Conservation (phyloP, 2,888 invertebrate species). For the Podotricha telesiphe region DNA sequence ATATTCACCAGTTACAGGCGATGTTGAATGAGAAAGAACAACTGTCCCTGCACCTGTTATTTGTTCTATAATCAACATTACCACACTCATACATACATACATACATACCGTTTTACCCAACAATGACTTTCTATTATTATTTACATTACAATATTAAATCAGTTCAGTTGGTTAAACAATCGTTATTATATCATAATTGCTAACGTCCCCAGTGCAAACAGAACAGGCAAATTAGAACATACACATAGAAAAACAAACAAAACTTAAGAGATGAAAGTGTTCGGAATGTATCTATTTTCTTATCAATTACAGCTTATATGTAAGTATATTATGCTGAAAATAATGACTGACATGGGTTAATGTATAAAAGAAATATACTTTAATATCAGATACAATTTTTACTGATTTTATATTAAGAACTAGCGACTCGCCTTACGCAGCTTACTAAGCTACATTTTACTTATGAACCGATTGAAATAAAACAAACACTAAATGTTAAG, state of each 20-base stretch:
- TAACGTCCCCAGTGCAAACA: neutral
- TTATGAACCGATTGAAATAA: too few relatives aligned
- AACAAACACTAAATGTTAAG: too few relatives aligned
- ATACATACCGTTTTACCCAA: neutral
- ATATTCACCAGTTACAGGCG: neutral
- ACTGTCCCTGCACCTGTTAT: conserved; percentile 4
- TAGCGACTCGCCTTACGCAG: too few relatives aligned
- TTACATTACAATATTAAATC: neutral
- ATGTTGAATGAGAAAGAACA: conserved; percentile 2
- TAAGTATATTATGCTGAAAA: neutral
- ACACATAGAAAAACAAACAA: neutral
- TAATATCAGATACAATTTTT: too few relatives aligned
- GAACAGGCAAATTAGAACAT: neutral
- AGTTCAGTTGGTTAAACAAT: too few relatives aligned
- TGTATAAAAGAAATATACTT: too few relatives aligned
- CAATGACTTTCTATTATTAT: neutral
- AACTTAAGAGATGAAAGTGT: too few relatives aligned
- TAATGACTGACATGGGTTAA: neutral
- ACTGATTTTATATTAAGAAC: too few relatives aligned
- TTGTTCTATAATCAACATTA: neutral
- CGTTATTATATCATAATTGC: neutral
- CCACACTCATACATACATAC: neutral
- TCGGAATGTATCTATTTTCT: neutral
- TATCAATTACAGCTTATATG: neutral
- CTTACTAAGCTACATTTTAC: too few relatives aligned